Conservation (phyloP, 2,113 vertebrate species). For the Mastomys natalensis region DNA sequence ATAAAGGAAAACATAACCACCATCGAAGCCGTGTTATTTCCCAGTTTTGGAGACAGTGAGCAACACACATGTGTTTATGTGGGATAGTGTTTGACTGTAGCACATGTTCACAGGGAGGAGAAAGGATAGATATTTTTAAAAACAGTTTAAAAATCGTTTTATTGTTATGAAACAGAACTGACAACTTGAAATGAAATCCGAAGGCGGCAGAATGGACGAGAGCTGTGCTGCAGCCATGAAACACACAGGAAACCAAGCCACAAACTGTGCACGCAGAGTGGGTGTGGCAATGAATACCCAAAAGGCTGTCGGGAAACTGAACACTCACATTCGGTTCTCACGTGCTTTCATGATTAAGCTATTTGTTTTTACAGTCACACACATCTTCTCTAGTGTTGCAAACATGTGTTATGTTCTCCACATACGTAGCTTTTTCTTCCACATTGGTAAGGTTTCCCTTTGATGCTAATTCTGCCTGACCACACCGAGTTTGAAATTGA, state of each 20-base stretch:
- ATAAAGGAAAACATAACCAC: fast-evolving
- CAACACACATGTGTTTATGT: fast-evolving
- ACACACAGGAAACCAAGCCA: background rate
- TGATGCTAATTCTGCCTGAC: background rate
- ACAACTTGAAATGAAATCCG: conserved; percentile 30
- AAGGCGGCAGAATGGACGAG: background rate
- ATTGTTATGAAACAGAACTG: conserved; percentile 63
- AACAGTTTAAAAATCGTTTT: conserved; percentile 59
- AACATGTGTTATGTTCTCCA: background rate
- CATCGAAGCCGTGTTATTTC: fast-evolving
- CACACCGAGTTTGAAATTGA: background rate
- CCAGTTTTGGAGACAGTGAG: background rate
- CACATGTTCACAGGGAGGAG: background rate
- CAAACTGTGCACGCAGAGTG: fast-evolving
- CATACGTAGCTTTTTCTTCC: background rate
- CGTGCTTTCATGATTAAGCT: background rate
- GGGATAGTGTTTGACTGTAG: fast-evolving
- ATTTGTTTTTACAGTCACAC: background rate
- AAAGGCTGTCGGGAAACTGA: background rate
- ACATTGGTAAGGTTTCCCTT: background rate
- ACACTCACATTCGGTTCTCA: background rate
- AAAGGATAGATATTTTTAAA: background rate
- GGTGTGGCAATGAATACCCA: fast-evolving
- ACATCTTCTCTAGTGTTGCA: fast-evolving
- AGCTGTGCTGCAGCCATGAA: background rate